These are phyloP conservation scores for Brachynemurus nebulosus DNA, from an alignment of 2,888 invertebrate genomes.

Conservation along the genomic window DNA sequence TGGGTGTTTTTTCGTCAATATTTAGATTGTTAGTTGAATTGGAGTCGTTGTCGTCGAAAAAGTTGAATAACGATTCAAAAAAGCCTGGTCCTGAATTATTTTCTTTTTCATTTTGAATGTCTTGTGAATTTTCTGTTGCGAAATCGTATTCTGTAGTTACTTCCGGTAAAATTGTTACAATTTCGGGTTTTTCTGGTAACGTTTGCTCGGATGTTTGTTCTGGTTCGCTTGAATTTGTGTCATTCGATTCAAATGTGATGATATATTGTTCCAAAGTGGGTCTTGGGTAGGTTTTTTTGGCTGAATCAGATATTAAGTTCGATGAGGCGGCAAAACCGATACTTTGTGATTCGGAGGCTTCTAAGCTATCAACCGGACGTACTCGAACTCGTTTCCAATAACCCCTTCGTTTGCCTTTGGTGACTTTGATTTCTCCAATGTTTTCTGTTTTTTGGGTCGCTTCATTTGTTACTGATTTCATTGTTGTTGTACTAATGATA, in stretches of 20 bases:
- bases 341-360: constrained; percentile 68
- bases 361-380: constrained; percentile 51
- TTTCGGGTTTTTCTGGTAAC: constrained; percentile 4
- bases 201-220: constrained; percentile 10
- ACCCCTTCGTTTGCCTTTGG: constrained; percentile 41
- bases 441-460: constrained; percentile 9
- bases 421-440: constrained; percentile 6
- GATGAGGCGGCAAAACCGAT: constrained; percentile 34
- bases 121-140: background rate
- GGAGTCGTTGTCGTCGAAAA: no score
- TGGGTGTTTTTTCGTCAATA: background rate
- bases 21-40: background rate
- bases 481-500: constrained; percentile 28
- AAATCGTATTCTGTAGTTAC: background rate
- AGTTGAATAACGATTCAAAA: no score
- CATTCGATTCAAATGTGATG: constrained; percentile 6
- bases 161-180: background rate
- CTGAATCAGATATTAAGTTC: constrained; percentile 19
- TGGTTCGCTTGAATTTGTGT: constrained; percentile 20
- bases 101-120: background rate
- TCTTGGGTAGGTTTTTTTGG: constrained; percentile 7
- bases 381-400: constrained; percentile 62
- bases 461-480: no score
- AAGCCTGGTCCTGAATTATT: background rate
- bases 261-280: constrained; percentile 8